Conservation (phyloP, 2,797 vertebrate genomes). For the Monodelphis domestica region DNA sequence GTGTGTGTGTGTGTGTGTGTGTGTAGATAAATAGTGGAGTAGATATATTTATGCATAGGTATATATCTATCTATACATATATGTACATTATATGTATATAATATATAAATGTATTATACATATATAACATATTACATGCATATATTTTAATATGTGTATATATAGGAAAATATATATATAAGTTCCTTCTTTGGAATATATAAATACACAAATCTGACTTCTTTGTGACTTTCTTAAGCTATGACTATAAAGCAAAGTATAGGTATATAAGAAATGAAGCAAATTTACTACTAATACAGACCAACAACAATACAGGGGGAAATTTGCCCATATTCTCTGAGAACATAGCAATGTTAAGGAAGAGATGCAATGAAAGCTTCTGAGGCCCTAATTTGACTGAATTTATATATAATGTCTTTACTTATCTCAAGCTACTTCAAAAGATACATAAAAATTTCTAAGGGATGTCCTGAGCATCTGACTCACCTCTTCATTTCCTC, state of each 20-base stretch:
- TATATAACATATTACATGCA: no score
- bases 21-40: no score
- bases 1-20: no score
- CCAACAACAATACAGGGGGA: neutral
- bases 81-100: no score
- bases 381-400: neutral
- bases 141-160: no score
- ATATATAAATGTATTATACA: no score
- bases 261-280: neutral
- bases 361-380: neutral
- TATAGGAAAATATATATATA: no score
- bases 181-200: neutral
- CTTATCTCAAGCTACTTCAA: neutral
- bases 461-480: neutral
- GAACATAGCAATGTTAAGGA: neutral
- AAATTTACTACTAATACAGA: neutral
- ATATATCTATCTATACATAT: no score
- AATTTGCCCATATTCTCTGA: neutral
- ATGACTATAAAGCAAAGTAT: neutral
- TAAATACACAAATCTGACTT: neutral
- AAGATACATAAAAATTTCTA: neutral
- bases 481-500: neutral
- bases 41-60: no score
- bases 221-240: neutral
- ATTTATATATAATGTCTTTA: neutral